phyloP scores from a whole-genome alignment of 1,140 invertebrate species.

The Drosophila parvula region DNA sequence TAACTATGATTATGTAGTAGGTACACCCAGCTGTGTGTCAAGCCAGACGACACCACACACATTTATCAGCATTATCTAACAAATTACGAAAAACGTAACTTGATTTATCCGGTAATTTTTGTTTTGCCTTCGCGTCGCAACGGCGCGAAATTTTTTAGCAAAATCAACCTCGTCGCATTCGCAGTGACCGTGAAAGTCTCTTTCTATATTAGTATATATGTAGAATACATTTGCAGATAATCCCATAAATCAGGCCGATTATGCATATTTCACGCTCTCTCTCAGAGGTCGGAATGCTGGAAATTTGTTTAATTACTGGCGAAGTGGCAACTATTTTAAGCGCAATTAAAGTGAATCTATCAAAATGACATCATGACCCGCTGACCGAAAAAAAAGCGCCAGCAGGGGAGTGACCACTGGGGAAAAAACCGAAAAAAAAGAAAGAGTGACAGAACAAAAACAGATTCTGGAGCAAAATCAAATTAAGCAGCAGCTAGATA shows the following conservation, averaged over 20 bases:
- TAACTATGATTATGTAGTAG: slow-evolving; percentile 26
- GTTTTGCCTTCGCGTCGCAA: slow-evolving; percentile 27
- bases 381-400: slow-evolving; percentile 65
- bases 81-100: slow-evolving; percentile 83
- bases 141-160: slow-evolving; percentile 47
- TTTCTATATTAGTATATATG: slow-evolving; percentile 33
- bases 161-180: slow-evolving; percentile 29
- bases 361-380: slow-evolving; percentile 80
- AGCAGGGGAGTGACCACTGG: slow-evolving; percentile 19
- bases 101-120: slow-evolving; percentile 84
- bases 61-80: slow-evolving; percentile 84
- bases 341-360: slow-evolving; percentile 74
- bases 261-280: slow-evolving; percentile 26
- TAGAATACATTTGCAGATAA: slow-evolving; percentile 19
- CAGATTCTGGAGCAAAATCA: slow-evolving; percentile 32
- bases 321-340: slow-evolving; percentile 27
- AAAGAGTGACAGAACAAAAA: slow-evolving; percentile 18
- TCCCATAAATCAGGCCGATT: slow-evolving; percentile 29
- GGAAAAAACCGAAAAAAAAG: neutral
- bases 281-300: neutral
- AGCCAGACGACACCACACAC: slow-evolving; percentile 46
- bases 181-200: slow-evolving; percentile 66
- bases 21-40: slow-evolving; percentile 61
- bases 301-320: slow-evolving; percentile 42
- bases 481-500: slow-evolving; percentile 64